Conservation (phyloP, 2,888 invertebrate genomes). For the Hydraecia micacea region DNA sequence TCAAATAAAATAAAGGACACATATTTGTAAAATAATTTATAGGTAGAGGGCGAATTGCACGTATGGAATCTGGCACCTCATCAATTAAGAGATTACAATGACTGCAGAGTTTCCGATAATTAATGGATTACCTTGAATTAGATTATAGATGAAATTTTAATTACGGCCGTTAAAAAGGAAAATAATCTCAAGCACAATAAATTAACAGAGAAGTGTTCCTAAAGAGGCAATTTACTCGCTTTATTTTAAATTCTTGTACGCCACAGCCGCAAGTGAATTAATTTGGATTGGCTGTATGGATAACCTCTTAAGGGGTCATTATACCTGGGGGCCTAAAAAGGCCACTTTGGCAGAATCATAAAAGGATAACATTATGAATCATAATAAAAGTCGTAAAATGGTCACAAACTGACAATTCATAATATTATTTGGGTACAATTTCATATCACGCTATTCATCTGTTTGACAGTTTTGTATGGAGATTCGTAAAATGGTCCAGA, state of each 20-base stretch:
- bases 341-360: too few relatives aligned
- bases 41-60: not conserved
- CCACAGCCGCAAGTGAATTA: not conserved
- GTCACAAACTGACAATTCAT: too few relatives aligned
- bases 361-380: too few relatives aligned
- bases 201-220: not conserved
- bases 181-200: not conserved
- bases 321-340: too few relatives aligned
- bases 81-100: not conserved
- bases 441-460: too few relatives aligned
- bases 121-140: not conserved
- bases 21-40: conserved; percentile 26
- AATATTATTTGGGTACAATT: too few relatives aligned
- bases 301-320: too few relatives aligned
- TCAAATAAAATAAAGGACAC: conserved; percentile 10
- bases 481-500: too few relatives aligned
- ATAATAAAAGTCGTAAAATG: too few relatives aligned
- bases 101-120: not conserved
- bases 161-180: not conserved
- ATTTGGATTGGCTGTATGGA: not conserved
- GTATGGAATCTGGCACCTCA: conserved; percentile 10
- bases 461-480: too few relatives aligned
- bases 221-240: not conserved
- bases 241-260: not conserved
- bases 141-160: not conserved